Evolutionary conservation across 1,140 invertebrate genomes (phyloP), one percentile per base, ranked within the genome.

Genomic region (Tetramorium alpestre): DNA sequence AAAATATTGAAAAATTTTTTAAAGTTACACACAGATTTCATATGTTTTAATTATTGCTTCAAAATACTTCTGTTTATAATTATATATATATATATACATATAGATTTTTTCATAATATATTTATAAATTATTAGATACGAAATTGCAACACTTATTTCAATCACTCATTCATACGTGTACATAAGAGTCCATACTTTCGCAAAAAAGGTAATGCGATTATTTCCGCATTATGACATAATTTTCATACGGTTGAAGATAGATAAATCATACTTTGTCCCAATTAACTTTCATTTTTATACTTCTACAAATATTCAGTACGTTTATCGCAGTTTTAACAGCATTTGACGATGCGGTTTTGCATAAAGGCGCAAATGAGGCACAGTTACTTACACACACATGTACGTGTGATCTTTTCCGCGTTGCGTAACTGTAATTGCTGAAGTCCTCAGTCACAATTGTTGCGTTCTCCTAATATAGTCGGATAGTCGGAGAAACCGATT

Each of bases 401-500:
- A 22, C 16, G 13, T 58, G 22, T 41, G 3, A 64, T 33, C 67
- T 86, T 18, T 88, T 80, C 80, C 81, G 87, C 22, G 44, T 89
- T 88, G 28, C 58, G 25, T 67, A 85, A 89, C 76, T 41, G 73
- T 44, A 16, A 78, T 33, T 58, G 67, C 41, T 7, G 11, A 84
- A 60, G 41, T 72, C 76, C 22, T 70, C 18, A 44, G 11, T 82
- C 60, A 62, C 62, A 87, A 84, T 87, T 60, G 64, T 22, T 70
- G 54, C 16, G 41, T 73, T 81, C 54, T 69, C 70, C 56, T 67
- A 73, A 54, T 49, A 33, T 22, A 28, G 64, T 38, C 22, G 3
- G 11, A 28, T 47, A 56, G 28, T 51, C n/a, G n/a, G 73, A 76
- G 82, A 88, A 75, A 86, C 58, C 54, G 38, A 69, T 81, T 89